Percentiles rank a stretch among this genome's conserved stretches.
These are phyloP conservation scores for Macropus fuliginosus DNA, from an alignment of 2,797 vertebrate species.

Conservation along the genomic window DNA sequence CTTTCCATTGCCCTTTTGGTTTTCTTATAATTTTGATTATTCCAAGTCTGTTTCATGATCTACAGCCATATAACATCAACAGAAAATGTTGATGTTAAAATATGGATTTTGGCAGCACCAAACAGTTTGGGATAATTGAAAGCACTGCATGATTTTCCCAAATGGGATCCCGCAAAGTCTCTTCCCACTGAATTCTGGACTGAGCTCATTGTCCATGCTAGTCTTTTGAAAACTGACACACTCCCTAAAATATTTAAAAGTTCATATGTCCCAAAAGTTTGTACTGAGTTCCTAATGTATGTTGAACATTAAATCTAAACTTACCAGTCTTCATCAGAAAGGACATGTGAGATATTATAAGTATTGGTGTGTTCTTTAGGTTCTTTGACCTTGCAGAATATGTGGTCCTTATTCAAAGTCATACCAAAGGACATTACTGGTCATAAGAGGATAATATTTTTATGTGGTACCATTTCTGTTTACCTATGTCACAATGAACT, in stretches of 20 bases:
- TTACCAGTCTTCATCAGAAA: slow-evolving; percentile 50
- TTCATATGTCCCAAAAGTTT: slow-evolving; percentile 16
- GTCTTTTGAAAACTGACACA: slow-evolving; percentile 27
- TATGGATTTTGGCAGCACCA: neutral
- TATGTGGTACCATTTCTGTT: slow-evolving; percentile 74
- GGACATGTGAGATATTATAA: slow-evolving; percentile 43
- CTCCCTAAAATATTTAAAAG: neutral
- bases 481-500: slow-evolving; percentile 71
- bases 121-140: neutral
- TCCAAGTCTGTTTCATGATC: neutral
- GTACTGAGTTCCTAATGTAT: slow-evolving; percentile 47
- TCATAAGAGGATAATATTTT: slow-evolving; percentile 57
- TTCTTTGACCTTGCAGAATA: slow-evolving; percentile 54
- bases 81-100: neutral
- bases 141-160: neutral
- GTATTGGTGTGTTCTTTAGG: slow-evolving; percentile 25
- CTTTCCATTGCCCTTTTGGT: neutral
- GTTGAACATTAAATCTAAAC: neutral
- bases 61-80: neutral
- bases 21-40: neutral
- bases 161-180: neutral
- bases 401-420: slow-evolving; percentile 59
- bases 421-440: slow-evolving; percentile 47
- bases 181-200: neutral
- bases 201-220: neutral